Percentiles rank a stretch among this genome's conserved stretches.
These are phyloP conservation scores for Nomada ferruginata DNA, from an alignment of 2,888 invertebrate genomes.

Conservation along the genomic window DNA sequence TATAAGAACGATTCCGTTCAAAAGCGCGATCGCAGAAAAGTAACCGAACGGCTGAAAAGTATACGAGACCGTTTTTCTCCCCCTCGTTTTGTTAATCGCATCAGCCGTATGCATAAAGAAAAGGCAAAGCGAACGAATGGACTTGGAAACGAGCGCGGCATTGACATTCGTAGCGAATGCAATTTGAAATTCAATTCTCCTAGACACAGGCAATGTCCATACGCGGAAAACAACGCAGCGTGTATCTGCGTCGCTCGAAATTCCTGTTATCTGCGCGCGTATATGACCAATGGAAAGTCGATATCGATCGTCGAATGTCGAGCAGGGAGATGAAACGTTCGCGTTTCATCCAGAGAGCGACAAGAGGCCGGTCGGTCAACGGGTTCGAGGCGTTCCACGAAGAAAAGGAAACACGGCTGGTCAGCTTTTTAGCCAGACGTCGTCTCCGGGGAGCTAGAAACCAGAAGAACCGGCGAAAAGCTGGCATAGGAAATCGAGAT, in stretches of 20 bases:
- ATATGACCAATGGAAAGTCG: background rate
- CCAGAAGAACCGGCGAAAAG: slow-evolving; percentile 51
- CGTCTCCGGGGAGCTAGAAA: slow-evolving; percentile 31
- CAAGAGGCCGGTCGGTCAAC: background rate
- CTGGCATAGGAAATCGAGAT: slow-evolving; percentile 45
- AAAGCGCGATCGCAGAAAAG: background rate
- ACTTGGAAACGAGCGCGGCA: background rate
- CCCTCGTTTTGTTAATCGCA: background rate
- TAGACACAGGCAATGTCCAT: background rate
- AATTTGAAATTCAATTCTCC: slow-evolving; percentile 29
- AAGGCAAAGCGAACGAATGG: background rate
- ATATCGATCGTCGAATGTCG: background rate
- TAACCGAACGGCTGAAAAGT: no score
- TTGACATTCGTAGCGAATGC: slow-evolving; percentile 1
- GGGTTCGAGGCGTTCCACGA: slow-evolving; percentile 22
- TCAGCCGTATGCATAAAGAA: background rate
- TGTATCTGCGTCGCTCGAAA: background rate
- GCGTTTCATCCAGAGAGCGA: slow-evolving; percentile 26
- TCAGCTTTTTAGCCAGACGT: slow-evolving; percentile 48
- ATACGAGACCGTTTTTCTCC: no score
- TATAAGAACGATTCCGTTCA: slow-evolving; percentile 2
- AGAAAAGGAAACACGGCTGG: slow-evolving; percentile 60
- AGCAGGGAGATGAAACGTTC: background rate
- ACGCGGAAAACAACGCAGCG: background rate
- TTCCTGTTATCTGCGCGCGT: background rate